Conservation (phyloP, 1,140 invertebrate genomes). For the Cotesia vestalis region DNA sequence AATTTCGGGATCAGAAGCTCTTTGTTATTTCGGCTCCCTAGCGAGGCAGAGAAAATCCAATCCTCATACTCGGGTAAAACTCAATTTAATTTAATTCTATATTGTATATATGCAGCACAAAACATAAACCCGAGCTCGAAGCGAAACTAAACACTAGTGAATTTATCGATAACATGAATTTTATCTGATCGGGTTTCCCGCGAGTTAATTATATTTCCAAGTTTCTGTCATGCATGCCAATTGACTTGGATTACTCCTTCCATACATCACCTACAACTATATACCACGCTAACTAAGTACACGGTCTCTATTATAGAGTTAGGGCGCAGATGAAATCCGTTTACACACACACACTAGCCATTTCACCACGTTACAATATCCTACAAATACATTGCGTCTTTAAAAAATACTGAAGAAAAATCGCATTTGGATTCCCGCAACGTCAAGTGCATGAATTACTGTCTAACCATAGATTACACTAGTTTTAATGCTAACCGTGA, state of each 20-base stretch:
- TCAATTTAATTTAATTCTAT: too few relatives aligned
- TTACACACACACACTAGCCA: background rate
- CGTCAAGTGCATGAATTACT: constrained; percentile 29
- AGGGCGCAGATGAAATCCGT: background rate
- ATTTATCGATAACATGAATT: constrained; percentile 3
- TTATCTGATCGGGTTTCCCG: constrained; percentile 36
- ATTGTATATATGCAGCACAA: too few relatives aligned
- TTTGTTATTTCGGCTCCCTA: too few relatives aligned
- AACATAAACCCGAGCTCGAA: background rate
- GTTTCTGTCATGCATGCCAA: constrained; percentile 34
- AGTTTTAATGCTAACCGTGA: too few relatives aligned
- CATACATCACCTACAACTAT: background rate
- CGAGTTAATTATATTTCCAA: constrained; percentile 39
- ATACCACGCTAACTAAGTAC: background rate
- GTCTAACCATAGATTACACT: too few relatives aligned
- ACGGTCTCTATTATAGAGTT: background rate
- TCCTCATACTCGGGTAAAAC: too few relatives aligned
- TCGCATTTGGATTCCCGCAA: constrained; percentile 40
- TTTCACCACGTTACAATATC: background rate
- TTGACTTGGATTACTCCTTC: constrained; percentile 19
- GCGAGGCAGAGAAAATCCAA: too few relatives aligned
- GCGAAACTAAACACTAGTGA: background rate
- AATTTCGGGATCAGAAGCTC: too few relatives aligned
- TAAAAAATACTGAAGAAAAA: constrained; percentile 12
- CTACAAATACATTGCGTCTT: background rate